A percentile compares a stretch with the other conserved stretches of the same genome.
Conservation (phyloP, 2,113 vertebrate genomes). For the Cryptomyrus ogoouensis region DNA sequence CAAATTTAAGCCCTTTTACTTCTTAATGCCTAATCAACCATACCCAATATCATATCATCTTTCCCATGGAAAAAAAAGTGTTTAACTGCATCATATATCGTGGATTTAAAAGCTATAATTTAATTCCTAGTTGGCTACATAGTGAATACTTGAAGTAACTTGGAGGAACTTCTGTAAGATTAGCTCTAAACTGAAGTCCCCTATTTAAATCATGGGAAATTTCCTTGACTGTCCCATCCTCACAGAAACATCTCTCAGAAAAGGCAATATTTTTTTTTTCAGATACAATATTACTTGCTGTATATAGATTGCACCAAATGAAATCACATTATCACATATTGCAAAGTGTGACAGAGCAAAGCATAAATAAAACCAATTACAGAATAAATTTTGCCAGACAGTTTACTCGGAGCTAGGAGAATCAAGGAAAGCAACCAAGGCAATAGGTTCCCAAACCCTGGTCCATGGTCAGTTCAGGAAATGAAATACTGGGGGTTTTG, state of each 20-base stretch:
- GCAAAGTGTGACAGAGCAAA: neutral
- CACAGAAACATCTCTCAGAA: neutral
- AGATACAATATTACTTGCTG: neutral
- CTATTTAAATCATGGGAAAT: neutral
- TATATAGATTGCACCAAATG: neutral
- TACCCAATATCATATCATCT: constrained; percentile 22
- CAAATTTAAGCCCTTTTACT: constrained; percentile 34
- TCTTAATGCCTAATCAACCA: constrained; percentile 35
- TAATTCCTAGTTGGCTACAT: neutral
- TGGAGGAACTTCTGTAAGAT: neutral
- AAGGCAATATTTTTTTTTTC: neutral
- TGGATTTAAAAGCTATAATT: neutral
- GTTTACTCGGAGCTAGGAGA: neutral
- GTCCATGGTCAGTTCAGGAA: neutral
- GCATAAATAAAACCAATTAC: neutral
- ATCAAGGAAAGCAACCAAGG: neutral
- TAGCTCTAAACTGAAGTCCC: neutral
- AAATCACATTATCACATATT: neutral
- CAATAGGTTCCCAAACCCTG: neutral
- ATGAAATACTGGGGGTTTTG: neutral
- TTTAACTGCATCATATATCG: neutral
- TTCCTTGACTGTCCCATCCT: neutral
- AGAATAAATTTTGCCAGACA: neutral
- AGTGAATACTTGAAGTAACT: neutral
- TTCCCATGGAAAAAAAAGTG: neutral